phyloP scores from a whole-genome alignment of 2,888 invertebrate species.

The Cenopis cana region DNA sequence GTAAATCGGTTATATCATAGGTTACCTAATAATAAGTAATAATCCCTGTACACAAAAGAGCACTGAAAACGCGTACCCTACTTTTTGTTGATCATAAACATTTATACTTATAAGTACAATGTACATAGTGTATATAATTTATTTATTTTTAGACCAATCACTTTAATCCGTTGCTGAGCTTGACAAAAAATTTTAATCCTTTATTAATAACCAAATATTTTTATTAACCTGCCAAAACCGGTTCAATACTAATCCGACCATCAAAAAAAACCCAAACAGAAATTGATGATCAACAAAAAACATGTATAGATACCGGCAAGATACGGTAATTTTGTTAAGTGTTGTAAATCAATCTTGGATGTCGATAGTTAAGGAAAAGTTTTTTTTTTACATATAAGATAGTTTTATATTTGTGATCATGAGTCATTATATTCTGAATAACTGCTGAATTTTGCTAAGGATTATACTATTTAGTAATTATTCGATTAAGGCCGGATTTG shows the following conservation, averaged over 20 bases:
- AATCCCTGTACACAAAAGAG: neutral
- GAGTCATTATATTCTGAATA: neutral
- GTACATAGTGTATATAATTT: neutral
- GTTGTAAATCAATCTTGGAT: slow-evolving; percentile 27
- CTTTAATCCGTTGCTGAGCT: slow-evolving; percentile 6
- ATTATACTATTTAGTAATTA: too few relatives aligned
- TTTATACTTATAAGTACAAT: too few relatives aligned
- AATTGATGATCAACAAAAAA: slow-evolving; percentile 34
- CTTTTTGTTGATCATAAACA: neutral
- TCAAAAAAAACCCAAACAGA: slow-evolving; percentile 29
- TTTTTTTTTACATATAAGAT: neutral
- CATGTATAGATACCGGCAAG: slow-evolving; percentile 20
- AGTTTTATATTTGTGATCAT: neutral
- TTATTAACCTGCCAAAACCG: slow-evolving; percentile 31
- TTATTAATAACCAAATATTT: slow-evolving; percentile 31
- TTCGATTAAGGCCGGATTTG: too few relatives aligned
- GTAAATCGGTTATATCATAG: too few relatives aligned
- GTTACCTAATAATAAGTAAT: neutral
- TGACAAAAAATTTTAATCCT: slow-evolving; percentile 28
- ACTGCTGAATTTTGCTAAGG: neutral
- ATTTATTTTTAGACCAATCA: slow-evolving; percentile 13
- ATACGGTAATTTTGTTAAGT: slow-evolving; percentile 15
- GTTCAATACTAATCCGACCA: slow-evolving; percentile 26
- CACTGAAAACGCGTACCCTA: neutral
- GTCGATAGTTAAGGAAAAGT: slow-evolving; percentile 7